A percentile compares a stretch with the other conserved stretches of the same genome.
Evolutionary conservation across 92 coral and sea anemone species (phyloP).

Genomic region (Epizoanthus rinbou): DNA sequence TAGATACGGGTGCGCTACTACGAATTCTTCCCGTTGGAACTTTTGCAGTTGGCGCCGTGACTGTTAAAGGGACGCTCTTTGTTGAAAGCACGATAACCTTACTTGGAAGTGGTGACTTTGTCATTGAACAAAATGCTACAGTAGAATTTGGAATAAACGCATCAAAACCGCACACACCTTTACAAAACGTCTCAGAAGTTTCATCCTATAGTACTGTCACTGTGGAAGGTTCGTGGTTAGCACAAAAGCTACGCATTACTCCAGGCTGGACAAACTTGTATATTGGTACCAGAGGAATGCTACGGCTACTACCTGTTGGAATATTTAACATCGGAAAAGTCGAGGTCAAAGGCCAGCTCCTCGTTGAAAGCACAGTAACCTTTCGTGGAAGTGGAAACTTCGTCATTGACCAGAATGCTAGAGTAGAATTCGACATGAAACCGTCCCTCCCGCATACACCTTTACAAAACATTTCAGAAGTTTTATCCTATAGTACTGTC

Average conservation of each 20-base stretch:
- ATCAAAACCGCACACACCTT: constrained; percentile 13
- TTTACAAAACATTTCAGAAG: neutral
- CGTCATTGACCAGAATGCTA: constrained; percentile 14
- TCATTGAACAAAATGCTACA: constrained; percentile 21
- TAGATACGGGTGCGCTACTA: constrained; percentile 12
- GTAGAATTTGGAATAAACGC: constrained; percentile 16
- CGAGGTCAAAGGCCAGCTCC: neutral
- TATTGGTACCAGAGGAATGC: constrained; percentile 2
- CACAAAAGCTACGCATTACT: constrained; percentile 62
- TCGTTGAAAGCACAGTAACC: constrained; percentile 17
- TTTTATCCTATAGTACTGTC: constrained; percentile 7
- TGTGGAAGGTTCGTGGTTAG: constrained; percentile 53
- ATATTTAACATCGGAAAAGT: constrained; percentile 16
- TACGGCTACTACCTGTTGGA: constrained; percentile 13
- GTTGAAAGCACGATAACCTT: constrained; percentile 27
- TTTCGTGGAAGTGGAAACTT: constrained; percentile 28
- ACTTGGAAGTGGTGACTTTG: constrained; percentile 17
- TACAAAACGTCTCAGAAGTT: neutral
- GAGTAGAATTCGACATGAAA: constrained; percentile 13
- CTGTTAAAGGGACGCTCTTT: constrained; percentile 42
- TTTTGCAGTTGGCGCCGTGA: constrained; percentile 65
- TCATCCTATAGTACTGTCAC: constrained; percentile 12
- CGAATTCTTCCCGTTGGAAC: constrained; percentile 52
- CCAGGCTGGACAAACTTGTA: constrained; percentile 71
- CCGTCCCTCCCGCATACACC: constrained; percentile 22